These are phyloP conservation scores for Meda fulgida DNA, from an alignment of 2,797 vertebrate species.

Conservation along the genomic window DNA sequence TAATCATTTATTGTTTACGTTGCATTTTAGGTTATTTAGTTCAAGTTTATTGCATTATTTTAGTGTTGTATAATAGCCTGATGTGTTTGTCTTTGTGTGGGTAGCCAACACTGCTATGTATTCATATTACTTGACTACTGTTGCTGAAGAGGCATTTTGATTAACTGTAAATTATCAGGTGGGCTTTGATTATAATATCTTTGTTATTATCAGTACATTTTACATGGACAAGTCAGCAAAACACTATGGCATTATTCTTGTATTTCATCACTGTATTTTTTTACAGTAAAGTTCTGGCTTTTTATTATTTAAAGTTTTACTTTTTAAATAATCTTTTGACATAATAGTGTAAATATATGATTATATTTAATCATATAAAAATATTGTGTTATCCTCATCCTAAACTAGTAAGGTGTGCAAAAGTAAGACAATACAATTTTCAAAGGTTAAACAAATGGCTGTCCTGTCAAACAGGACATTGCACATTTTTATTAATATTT, in stretches of 20 bases:
- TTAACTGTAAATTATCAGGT: neutral
- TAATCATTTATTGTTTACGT: neutral
- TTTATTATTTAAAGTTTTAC: neutral
- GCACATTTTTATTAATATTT: neutral
- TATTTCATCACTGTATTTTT: neutral
- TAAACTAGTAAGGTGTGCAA: neutral
- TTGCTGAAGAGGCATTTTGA: constrained; percentile 4
- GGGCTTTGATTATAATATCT: neutral
- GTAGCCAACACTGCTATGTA: neutral
- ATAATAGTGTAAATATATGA: neutral
- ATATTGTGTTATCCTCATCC: neutral
- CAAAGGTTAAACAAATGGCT: neutral
- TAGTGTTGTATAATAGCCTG: neutral
- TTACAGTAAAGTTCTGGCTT: neutral
- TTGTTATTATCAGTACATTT: neutral
- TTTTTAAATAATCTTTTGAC: neutral
- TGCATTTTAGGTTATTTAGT: neutral
- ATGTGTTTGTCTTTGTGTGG: neutral
- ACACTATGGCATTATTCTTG: neutral
- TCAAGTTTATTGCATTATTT: neutral
- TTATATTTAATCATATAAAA: no score
- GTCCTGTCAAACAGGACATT: neutral
- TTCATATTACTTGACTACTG: constrained; percentile 16
- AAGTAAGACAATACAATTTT: neutral
- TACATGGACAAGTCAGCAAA: neutral